Evolutionary conservation across 2,888 invertebrate genomes (phyloP).

Genomic region (Dexiosoma caninum): DNA sequence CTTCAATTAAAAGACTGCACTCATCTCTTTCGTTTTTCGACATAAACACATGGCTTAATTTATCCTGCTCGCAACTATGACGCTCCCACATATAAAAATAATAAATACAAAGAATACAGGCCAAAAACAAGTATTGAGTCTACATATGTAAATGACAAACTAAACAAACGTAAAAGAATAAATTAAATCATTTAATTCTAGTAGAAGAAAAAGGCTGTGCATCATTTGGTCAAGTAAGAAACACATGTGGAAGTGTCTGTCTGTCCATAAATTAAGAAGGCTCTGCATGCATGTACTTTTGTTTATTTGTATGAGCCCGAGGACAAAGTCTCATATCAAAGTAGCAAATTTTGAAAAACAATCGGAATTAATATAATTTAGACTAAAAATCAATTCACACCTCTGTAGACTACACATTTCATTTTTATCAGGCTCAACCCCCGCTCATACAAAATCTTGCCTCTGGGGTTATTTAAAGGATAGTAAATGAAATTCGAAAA

Average conservation of each 20-base stretch:
- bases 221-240: slow-evolving; percentile 31
- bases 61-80: slow-evolving; percentile 34
- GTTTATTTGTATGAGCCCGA: slow-evolving; percentile 41
- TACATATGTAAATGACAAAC: not conserved
- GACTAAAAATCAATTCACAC: slow-evolving; percentile 60
- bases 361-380: not conserved
- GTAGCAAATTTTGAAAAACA: slow-evolving; percentile 12
- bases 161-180: slow-evolving; percentile 2
- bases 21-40: slow-evolving; percentile 26
- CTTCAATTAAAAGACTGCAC: slow-evolving; percentile 53
- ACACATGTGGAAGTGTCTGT: slow-evolving; percentile 33
- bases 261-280: not conserved
- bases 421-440: slow-evolving; percentile 10
- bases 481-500: not conserved
- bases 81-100: not conserved
- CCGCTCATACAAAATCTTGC: not conserved
- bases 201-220: slow-evolving; percentile 23
- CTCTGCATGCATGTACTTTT: not conserved
- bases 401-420: slow-evolving; percentile 22
- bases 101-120: slow-evolving; percentile 4
- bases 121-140: not conserved
- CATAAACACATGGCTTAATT: slow-evolving; percentile 29
- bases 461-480: not conserved
- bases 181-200: slow-evolving; percentile 20
- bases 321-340: slow-evolving; percentile 25